Base-by-base conservation (phyloP, 2,797 vertebrate species). In the Sciurus vulgaris region DNA sequence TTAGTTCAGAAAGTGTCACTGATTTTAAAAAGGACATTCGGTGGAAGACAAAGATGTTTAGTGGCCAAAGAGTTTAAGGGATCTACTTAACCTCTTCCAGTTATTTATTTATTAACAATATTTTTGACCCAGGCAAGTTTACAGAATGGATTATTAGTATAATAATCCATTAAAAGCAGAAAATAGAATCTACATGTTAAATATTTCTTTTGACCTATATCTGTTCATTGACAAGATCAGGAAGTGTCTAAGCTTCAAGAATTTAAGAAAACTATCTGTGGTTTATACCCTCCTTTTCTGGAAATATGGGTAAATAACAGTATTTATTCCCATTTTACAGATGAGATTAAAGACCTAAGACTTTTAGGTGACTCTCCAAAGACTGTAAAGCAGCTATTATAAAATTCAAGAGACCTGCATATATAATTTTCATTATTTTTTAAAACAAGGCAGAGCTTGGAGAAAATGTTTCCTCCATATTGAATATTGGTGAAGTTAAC, bases 391-490 rank as follows among this genome's bases (percentile, higher is more conserved):
- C 6, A 51, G n/a, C 56, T 79, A 59, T 38, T 76, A 41, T 30
- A 73, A 92, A 93, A 54, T 67, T 87, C 47, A 65, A 35, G 69
- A 85, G 56, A 26, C 28, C 78, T 65, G 63, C 79, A 74, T 81
- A 87, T 84, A 92, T 95, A 47, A 51, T 86, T 89, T 96, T 85
- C 79, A 65, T 47, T 87, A 12, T 70, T 86, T 89, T 93, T 86
- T 92, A 44, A 65, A 65, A 93, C 22, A 92, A 70, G 81, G n/a
- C 33, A 82, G 11, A 20, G 70, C 70, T 73, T 67, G 79, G 86
- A 94, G 72, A 79, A 96, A 84, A 86, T 85, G 17, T 9, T 82
- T 76, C 44, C 69, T 96, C 92, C 10, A 7, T 81, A 2, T 49
- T 77, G 38, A 87, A 35, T 86, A 41, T 83, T 12, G 9, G 70